Conservation (phyloP, 2,888 invertebrate genomes). For the Phaonia tiefii region DNA sequence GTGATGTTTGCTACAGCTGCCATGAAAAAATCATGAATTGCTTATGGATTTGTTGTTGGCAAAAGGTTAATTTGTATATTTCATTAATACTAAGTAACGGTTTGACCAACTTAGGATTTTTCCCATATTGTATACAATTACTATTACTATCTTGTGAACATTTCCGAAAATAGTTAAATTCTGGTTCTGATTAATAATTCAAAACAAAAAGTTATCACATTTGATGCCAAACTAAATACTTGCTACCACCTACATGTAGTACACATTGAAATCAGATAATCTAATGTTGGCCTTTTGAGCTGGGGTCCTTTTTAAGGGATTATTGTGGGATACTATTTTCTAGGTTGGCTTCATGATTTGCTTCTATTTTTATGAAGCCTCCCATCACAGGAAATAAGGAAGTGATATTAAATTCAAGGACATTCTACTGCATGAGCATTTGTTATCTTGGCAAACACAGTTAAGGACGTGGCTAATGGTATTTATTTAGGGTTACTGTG, state of each 20-base stretch:
- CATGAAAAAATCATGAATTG: too few relatives aligned
- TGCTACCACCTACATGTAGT: too few relatives aligned
- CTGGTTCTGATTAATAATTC: too few relatives aligned
- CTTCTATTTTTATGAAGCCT: background rate
- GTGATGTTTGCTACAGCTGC: too few relatives aligned
- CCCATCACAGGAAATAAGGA: background rate
- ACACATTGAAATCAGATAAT: background rate
- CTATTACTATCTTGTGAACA: background rate
- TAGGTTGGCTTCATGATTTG: too few relatives aligned
- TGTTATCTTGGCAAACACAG: background rate
- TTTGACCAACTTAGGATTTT: too few relatives aligned
- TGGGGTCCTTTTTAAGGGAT: background rate
- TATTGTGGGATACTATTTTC: background rate
- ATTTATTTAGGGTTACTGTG: background rate
- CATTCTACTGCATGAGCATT: background rate
- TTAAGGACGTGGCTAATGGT: conserved; percentile 12
- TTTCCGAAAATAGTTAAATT: too few relatives aligned
- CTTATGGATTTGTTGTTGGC: too few relatives aligned
- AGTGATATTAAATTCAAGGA: background rate
- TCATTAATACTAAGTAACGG: too few relatives aligned
- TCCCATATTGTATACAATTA: background rate
- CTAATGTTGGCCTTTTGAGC: background rate
- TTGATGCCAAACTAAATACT: too few relatives aligned
- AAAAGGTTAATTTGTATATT: too few relatives aligned
- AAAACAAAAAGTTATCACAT: too few relatives aligned